Base-by-base conservation (phyloP, 2,797 vertebrate species). In the Cuniculus paca region DNA sequence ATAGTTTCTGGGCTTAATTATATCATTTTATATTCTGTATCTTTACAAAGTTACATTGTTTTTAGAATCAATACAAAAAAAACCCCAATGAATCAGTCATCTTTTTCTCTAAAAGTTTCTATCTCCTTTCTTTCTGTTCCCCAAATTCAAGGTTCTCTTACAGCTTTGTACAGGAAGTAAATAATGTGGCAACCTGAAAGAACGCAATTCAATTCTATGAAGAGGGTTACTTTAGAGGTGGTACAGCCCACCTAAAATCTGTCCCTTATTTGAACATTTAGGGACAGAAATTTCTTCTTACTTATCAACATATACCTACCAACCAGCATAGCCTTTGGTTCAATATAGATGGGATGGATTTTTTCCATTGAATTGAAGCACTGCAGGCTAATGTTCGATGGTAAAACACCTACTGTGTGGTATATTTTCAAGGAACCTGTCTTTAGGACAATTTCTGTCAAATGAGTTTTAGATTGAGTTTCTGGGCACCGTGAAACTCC, bases 1-100 rank as follows among this genome's bases (percentile, higher is more conserved):
- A 39, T 92, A 60, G 68, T 81, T 72, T 88, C 42, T 68, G 12
- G 31, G 7, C 26, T 93, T 90, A 85, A 63, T 91, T 82, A 85
- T 83, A 50, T 56, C 36, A 87, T 58, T 9, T 83, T 16, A 42
- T 54, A 60, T 48, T 81, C 50, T 54, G 0, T 20, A 78, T 39
- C 70, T 81, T 56, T 48, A 50, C 13, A 87, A 93, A 83, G 10
- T 39, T 87, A 92, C 28, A 16, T 82, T 31, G 6, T 80, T 90
- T 92, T 89, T 93, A 39, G 54, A 93, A 68, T 68, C 16, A 60
- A 68, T 48, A 28, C 6, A 16, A 75, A 74, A 52, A 77, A 42
- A 42, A 48, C 5, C 31, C 14, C 17, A 54, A 52, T 52, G 39
- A 74, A 74, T 74, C 54, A 54, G 24, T 36, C 20, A 17, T 72